Conservation (phyloP, 2,113 vertebrate genomes). For the Alligator sinensis region DNA sequence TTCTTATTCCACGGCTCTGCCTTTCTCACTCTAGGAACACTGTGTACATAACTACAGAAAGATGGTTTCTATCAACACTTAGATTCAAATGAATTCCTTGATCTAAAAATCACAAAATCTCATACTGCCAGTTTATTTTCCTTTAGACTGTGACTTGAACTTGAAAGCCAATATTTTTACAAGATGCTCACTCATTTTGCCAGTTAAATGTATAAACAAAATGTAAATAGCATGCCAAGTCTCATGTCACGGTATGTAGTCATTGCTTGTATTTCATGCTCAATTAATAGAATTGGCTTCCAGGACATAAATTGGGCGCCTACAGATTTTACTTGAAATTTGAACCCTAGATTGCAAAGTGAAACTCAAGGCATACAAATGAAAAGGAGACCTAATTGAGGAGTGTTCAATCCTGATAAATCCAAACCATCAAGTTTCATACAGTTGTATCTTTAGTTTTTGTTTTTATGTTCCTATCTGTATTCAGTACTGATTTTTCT, state of each 20-base stretch:
- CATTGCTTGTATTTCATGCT: constrained; percentile 53
- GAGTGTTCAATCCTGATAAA: not conserved
- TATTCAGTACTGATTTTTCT: not conserved
- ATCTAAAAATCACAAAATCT: not conserved
- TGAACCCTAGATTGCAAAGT: constrained; percentile 8
- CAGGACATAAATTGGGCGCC: constrained; percentile 3
- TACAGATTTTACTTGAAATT: constrained; percentile 40
- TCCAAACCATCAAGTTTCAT: not conserved
- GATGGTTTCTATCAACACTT: not conserved
- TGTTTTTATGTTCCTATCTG: not conserved
- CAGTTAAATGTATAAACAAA: constrained; percentile 29
- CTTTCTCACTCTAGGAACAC: not conserved
- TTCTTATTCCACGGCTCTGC: not conserved
- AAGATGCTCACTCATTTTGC: not conserved
- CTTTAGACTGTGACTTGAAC: not conserved
- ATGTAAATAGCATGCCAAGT: constrained; percentile 21
- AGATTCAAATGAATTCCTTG: not conserved
- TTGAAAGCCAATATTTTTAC: not conserved
- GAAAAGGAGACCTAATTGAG: not conserved
- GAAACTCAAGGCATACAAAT: constrained; percentile 29
- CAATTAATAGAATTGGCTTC: constrained; percentile 17
- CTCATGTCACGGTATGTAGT: not conserved
- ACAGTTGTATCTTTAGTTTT: not conserved
- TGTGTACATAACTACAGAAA: not conserved
- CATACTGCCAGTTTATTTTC: not conserved